Evolutionary conservation across 2,797 vertebrate species (phyloP), one percentile per base, ranked within the genome.

Genomic region (Erpetoichthys calabaricus): DNA sequence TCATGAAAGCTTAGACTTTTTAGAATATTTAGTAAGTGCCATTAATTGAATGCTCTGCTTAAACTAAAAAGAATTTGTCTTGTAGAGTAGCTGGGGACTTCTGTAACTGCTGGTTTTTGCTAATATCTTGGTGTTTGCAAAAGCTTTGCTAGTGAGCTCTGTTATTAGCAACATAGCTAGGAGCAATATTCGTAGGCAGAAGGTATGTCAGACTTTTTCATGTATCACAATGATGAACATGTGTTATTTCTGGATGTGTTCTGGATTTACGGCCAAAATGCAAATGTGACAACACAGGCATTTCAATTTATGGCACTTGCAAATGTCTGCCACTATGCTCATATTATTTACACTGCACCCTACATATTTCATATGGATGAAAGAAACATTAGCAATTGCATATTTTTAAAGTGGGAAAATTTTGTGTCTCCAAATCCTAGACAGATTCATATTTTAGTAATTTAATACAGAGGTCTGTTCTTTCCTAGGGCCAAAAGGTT

Each of bases 21-120:
- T 25, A 25, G 25, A 25, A 25, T 25, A 25, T 25, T 25, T 25
- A 25, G 25, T 25, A 25, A 25, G 25, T 25, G 25, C 25, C 25
- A 25, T 25, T 25, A 25, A 25, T 25, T 25, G 25, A 25, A 25
- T 25, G 25, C 25, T 25, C 25, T 25, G 25, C 25, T 25, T 25
- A 25, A 25, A 25, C 1, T 25, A 25, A 25, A 25, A 25, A 25
- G 1, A 25, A 25, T 25, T 25, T 25, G 25, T 25, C 25, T 25
- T 2, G 25, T 25, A 25, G 25, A 25, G 25, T 77, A 71, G 50
- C 72, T 71, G 72, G 63, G 62, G 62, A 63, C 52, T 65, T 70
- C 67, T 60, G 59, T 59, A 65, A 5, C 64, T 66, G 66, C 60
- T 43, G 62, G 69, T 76, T 66, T 70, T 72, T 71, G 74, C 73